A percentile compares a stretch with the other conserved stretches of the same genome.
Conservation (phyloP, 2,113 vertebrate species). For the Lichenostomus cassidix region DNA sequence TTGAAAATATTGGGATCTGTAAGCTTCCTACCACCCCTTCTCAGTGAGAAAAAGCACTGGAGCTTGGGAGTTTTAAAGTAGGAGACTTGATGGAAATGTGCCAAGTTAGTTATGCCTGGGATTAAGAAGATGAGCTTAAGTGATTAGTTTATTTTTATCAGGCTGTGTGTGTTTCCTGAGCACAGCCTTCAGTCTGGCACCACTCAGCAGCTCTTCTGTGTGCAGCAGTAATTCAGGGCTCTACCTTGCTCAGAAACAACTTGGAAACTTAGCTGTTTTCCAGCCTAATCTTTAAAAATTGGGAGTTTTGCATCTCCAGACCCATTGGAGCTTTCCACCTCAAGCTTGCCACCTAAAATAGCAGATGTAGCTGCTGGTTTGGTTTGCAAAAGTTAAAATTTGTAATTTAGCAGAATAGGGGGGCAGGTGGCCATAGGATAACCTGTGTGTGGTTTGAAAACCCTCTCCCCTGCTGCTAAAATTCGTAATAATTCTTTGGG, state of each 20-base stretch:
- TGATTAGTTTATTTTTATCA: conserved; percentile 50
- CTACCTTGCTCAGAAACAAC: neutral
- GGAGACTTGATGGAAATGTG: neutral
- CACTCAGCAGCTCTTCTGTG: neutral
- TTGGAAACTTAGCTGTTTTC: neutral
- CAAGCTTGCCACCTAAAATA: neutral
- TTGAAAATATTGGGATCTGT: neutral
- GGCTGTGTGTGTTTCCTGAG: neutral
- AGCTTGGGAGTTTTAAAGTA: neutral
- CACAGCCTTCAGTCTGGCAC: neutral
- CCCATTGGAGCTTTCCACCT: neutral
- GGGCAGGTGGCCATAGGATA: neutral
- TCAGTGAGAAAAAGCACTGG: neutral
- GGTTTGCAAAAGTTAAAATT: neutral
- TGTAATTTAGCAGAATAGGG: neutral
- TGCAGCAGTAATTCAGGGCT: neutral
- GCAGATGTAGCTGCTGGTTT: neutral
- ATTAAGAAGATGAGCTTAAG: conserved; percentile 36
- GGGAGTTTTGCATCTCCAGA: neutral
- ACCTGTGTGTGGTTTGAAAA: neutral
- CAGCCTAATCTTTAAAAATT: neutral
- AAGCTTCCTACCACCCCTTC: neutral
- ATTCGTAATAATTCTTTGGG: neutral
- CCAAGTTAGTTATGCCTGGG: neutral
- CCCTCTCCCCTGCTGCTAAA: neutral